Evolutionary conservation across 2,113 vertebrate species (phyloP), one percentile per base, ranked within the genome.

Genomic region (Columba janthina): DNA sequence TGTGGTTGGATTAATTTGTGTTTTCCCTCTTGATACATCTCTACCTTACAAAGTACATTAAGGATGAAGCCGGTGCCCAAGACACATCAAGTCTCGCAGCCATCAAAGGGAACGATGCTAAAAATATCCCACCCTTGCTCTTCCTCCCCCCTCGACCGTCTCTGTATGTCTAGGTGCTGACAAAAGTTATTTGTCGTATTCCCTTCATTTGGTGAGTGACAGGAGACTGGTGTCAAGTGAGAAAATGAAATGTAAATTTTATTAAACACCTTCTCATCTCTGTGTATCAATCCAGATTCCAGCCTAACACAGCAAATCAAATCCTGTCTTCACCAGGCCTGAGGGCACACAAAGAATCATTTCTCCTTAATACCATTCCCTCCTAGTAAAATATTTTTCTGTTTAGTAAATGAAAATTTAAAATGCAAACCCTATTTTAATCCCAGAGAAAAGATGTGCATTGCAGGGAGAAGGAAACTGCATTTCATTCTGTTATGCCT

Each of bases 181-280:
- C 97, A 97, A 97, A 98, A 98, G 91, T 97, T 97, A 98, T 98
- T 98, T 98, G 97, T 97, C 66, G 83, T 94, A 90, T 96, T 95
- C 96, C 96, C 96, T 97, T 98, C 96, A 97, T 93, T 94, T 88
- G 58, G 72, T 98, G 97, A 98, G 97, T 98, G 98, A 98, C 98
- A 98, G 98, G 97, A 98, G 98, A 98, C 98, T 96, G 97, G 97
- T 98, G 98, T 98, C 98, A 98, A 98, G 97, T 98, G 98, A 98
- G 98, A 98, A 98, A 98, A 98, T 98, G 98, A 98, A 98, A 98
- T 98, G 98, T 98, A 98, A 98, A 98, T 98, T 98, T 98, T 98
- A 98, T 98, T 98, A 98, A 98, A 98, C 97, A 98, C 97, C 97
- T 97, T 97, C 98, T 98, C 98, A 98, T 98, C 98, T 97, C 98